Conservation (phyloP, 2,797 vertebrate species). For the Lemur catta region DNA sequence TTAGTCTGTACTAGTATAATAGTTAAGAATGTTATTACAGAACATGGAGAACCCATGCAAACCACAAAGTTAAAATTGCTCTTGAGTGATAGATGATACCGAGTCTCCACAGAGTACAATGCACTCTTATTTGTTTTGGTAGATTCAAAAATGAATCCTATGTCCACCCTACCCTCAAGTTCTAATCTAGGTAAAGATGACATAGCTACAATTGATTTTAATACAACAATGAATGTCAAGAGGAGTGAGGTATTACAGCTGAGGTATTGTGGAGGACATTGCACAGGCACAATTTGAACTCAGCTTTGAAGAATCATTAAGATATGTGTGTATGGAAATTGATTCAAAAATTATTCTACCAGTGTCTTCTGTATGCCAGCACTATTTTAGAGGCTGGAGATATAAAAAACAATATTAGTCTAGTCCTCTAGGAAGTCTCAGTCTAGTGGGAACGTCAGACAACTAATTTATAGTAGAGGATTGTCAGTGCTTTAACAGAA, state of each 20-base stretch:
- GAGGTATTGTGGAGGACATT: background rate
- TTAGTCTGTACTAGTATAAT: background rate
- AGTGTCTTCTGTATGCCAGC: background rate
- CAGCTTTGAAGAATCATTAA: background rate
- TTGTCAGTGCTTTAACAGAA: background rate
- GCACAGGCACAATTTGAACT: background rate
- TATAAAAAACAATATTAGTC: background rate
- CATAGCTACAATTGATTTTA: background rate
- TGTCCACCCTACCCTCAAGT: background rate
- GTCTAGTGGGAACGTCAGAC: background rate
- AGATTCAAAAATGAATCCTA: background rate
- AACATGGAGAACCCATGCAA: background rate
- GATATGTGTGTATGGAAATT: background rate
- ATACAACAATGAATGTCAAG: background rate
- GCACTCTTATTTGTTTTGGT: background rate
- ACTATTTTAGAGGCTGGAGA: background rate
- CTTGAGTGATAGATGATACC: background rate
- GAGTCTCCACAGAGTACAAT: background rate
- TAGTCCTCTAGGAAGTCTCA: background rate
- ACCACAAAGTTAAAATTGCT: slow-evolving; percentile 11
- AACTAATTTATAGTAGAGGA: background rate
- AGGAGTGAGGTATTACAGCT: background rate
- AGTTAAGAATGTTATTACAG: background rate
- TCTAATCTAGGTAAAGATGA: background rate
- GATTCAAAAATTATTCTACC: background rate